phyloP scores from a whole-genome alignment of 2,888 invertebrate genomes.

The Ornithoptera priamus region DNA sequence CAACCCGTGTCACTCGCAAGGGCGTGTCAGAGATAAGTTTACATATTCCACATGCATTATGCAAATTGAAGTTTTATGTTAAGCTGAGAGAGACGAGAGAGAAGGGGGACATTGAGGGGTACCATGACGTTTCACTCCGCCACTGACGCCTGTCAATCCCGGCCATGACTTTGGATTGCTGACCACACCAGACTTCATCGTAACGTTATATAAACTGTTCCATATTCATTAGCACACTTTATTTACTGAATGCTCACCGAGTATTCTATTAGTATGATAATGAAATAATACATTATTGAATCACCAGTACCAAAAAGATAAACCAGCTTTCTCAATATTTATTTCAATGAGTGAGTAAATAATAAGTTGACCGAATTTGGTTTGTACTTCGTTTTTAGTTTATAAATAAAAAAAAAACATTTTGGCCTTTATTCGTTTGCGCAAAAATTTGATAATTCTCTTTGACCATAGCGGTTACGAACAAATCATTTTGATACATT shows the following conservation, averaged over 20 bases:
- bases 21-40: slow-evolving; percentile 77
- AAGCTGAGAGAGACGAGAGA: slow-evolving; percentile 47
- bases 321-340: too few relatives aligned
- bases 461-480: too few relatives aligned
- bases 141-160: slow-evolving; percentile 48
- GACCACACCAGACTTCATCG: slow-evolving; percentile 31
- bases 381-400: too few relatives aligned
- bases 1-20: slow-evolving; percentile 71
- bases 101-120: slow-evolving; percentile 32
- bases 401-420: too few relatives aligned
- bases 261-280: not conserved
- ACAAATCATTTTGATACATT: too few relatives aligned
- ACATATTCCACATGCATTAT: slow-evolving; percentile 79
- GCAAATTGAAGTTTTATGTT: slow-evolving; percentile 78
- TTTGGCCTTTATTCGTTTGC: too few relatives aligned
- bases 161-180: slow-evolving; percentile 38
- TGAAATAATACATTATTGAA: too few relatives aligned
- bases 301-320: too few relatives aligned
- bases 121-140: slow-evolving; percentile 51
- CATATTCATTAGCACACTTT: slow-evolving; percentile 21
- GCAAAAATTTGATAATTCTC: too few relatives aligned
- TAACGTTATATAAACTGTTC: slow-evolving; percentile 12
- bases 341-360: too few relatives aligned
- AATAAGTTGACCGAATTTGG: too few relatives aligned
- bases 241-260: slow-evolving; percentile 24